phyloP scores from a whole-genome alignment of 2,113 vertebrate genomes.

The Amphiprion ocellaris region DNA sequence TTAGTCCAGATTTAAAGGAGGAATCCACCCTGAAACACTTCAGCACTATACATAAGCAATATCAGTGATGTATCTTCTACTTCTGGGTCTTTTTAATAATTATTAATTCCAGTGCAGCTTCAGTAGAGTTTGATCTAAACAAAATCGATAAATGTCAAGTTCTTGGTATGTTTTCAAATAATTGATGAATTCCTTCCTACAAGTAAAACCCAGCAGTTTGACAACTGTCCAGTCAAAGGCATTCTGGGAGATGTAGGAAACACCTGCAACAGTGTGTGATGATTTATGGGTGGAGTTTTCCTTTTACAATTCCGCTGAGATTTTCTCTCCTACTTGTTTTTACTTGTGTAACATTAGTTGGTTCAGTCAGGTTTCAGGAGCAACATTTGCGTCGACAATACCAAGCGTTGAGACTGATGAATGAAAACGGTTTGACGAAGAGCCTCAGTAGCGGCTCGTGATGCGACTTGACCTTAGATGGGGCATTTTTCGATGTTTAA shows the following conservation, averaged over 20 bases:
- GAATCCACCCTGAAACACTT: slow-evolving; percentile 37
- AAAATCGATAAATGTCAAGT: too few relatives aligned
- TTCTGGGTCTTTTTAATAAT: background rate
- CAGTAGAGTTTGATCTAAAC: background rate
- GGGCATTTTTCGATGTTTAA: slow-evolving; percentile 65
- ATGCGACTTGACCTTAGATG: slow-evolving; percentile 1
- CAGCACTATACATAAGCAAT: slow-evolving; percentile 12
- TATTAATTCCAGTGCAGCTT: slow-evolving; percentile 32
- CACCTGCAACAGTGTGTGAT: background rate
- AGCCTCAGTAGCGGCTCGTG: slow-evolving; percentile 28
- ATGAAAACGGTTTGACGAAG: slow-evolving; percentile 46
- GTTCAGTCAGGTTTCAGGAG: slow-evolving; percentile 6
- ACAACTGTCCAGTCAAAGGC: background rate
- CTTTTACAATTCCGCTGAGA: background rate
- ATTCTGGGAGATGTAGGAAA: slow-evolving; percentile 41
- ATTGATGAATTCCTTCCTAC: background rate
- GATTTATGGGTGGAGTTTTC: slow-evolving; percentile 27
- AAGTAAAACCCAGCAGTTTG: too few relatives aligned
- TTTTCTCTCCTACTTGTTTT: background rate
- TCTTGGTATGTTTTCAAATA: background rate
- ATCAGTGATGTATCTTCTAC: background rate
- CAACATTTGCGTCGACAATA: slow-evolving; percentile 64
- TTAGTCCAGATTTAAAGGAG: slow-evolving; percentile 28
- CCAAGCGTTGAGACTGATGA: slow-evolving; percentile 52
- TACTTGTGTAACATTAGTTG: background rate